Evolutionary conservation across 2,888 invertebrate genomes (phyloP).

Genomic region (Deladenus siricidicola): DNA sequence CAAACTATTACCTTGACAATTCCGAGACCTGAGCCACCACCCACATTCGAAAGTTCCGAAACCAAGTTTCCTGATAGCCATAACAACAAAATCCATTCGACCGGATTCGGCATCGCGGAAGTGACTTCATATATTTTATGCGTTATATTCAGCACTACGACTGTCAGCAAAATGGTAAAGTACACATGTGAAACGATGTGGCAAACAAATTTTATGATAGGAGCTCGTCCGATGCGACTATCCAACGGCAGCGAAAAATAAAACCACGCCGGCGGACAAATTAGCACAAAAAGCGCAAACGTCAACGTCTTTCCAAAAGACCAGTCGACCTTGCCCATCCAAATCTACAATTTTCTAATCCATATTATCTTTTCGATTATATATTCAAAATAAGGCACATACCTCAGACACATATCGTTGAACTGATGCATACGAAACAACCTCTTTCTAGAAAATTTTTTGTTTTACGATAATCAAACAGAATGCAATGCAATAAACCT

Average conservation of each 20-base stretch:
- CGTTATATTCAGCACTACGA: constrained; percentile 49
- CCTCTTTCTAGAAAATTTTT: constrained; percentile 42
- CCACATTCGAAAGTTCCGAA: constrained; percentile 92
- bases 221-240: constrained; percentile 71
- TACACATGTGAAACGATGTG: constrained; percentile 95
- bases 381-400: not conserved
- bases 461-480: not conserved
- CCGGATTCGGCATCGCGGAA: constrained; percentile 46
- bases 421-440: constrained; percentile 54
- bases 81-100: constrained; percentile 48
- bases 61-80: constrained; percentile 62
- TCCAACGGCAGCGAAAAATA: constrained; percentile 51
- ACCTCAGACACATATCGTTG: constrained; percentile 60
- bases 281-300: constrained; percentile 80
- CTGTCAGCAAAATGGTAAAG: constrained; percentile 79
- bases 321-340: constrained; percentile 95
- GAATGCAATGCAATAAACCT: constrained; percentile 62
- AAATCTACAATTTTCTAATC: constrained; percentile 63
- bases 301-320: constrained; percentile 86
- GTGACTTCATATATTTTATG: constrained; percentile 48
- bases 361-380: not conserved
- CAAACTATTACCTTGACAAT: constrained; percentile 42
- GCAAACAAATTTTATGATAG: constrained; percentile 99
- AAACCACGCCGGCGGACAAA: constrained; percentile 79
- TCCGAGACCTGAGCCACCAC: constrained; percentile 70